Conservation (phyloP, 2,113 vertebrate genomes). For the Paradisaea rubra region DNA sequence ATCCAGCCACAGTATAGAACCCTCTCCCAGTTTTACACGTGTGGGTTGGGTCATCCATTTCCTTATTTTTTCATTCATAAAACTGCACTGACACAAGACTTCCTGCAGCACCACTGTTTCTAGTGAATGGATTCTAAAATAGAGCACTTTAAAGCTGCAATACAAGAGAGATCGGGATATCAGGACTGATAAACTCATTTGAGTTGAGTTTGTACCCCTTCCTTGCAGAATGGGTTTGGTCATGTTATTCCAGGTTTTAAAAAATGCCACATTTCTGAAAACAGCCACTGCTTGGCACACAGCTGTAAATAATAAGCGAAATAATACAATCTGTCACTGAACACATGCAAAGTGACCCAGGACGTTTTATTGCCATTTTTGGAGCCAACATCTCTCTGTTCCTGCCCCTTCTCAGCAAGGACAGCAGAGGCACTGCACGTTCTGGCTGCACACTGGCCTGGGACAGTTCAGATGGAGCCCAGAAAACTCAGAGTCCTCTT, state of each 20-base stretch:
- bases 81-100: constrained; percentile 16
- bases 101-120: constrained; percentile 67
- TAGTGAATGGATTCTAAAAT: constrained; percentile 57
- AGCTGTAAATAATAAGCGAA: background rate
- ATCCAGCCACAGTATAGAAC: constrained; percentile 63
- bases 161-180: constrained; percentile 54
- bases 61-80: background rate
- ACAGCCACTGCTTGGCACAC: background rate
- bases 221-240: background rate
- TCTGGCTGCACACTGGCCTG: background rate
- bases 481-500: background rate
- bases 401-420: background rate
- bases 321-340: background rate
- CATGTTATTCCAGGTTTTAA: constrained; percentile 32
- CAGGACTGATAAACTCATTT: background rate
- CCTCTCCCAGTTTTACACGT: constrained; percentile 8
- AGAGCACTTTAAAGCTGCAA: constrained; percentile 80
- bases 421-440: background rate
- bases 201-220: background rate
- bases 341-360: background rate
- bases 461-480: fast-evolving
- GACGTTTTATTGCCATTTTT: background rate
- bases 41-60: background rate
- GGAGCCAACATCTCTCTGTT: background rate
- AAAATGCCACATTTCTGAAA: constrained; percentile 7